Evolutionary conservation across 2,797 vertebrate species (phyloP), one percentile per base, ranked within the genome.

Genomic region (Erithacus rubecula): DNA sequence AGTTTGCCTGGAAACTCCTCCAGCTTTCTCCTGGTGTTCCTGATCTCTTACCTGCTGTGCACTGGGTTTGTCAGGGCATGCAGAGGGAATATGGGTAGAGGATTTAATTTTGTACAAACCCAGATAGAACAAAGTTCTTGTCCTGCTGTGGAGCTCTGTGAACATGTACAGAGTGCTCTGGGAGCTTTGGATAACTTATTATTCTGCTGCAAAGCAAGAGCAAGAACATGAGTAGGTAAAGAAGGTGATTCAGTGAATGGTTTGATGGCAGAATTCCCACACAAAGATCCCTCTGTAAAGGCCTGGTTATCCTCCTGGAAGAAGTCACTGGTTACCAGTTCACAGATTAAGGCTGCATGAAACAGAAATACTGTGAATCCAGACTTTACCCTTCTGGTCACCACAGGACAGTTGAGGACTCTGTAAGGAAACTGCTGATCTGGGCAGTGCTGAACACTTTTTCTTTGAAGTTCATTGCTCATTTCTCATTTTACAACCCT

Each of bases 381-480:
- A 30, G 70, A 26, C 18, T 67, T 67, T 3, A 20, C 2, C 2
- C 10, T 65, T 67, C 29, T 34, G 39, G 46, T 78, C 41, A 19
- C 53, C 4, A 1, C 71, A 11, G 69, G 62, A 17, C 14, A 26
- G 58, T 4, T 0, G 0, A 30, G n/a, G 36, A 3, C 27, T 58
- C 29, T 5, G 11, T 63, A 23, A 69, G 46, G 49, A 52, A 59
- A 10, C 1, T 83, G 41, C 36, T 43, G 53, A 29, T 26, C 55
- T n/a, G 34, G 71, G 47, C n/a, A 14, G 26, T 77, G 88, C 59
- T 21, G 0, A 32, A 9, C 5, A 0, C 22, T 30, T 34, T 4
- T 10, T 16, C 18, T 24, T 14, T 71, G 43, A 43, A 69, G 41
- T 70, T 82, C 12, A 23, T 26, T 53, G n/a, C 12, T 39, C 41